Conservation (phyloP, 2,888 invertebrate genomes). For the Thymelicus sylvestris region DNA sequence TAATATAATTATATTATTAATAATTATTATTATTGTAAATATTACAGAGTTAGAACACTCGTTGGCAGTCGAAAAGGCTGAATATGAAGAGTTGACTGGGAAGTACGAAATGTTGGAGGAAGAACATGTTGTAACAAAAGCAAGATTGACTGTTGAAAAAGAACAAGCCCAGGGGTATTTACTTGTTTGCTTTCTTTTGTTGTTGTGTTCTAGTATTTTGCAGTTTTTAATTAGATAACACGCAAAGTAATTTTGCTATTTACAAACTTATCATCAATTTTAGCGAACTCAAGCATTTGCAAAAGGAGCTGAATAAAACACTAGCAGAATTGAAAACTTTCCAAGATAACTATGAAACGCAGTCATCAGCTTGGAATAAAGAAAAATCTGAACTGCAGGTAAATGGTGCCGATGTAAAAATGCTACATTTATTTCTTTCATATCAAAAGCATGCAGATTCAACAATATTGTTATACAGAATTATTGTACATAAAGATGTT, state of each 20-base stretch:
- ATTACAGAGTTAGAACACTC: conserved; percentile 88
- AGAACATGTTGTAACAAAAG: conserved; percentile 93
- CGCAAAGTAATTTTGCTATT: neutral
- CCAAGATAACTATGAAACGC: conserved; percentile 86
- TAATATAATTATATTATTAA: too few relatives aligned
- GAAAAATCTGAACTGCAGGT: conserved; percentile 90
- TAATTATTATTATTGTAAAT: neutral
- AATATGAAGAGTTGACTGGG: conserved; percentile 91
- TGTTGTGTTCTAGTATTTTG: conserved; percentile 13
- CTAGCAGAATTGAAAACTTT: conserved; percentile 87
- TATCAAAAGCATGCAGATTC: too few relatives aligned
- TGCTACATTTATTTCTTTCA: neutral
- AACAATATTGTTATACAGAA: too few relatives aligned
- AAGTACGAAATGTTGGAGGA: conserved; percentile 94
- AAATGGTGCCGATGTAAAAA: conserved; percentile 36
- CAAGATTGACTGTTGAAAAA: conserved; percentile 92
- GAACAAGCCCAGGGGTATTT: conserved; percentile 89
- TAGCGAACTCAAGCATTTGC: conserved; percentile 86
- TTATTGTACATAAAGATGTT: too few relatives aligned
- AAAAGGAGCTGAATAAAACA: conserved; percentile 86
- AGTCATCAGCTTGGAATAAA: conserved; percentile 89
- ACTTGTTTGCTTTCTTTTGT: neutral
- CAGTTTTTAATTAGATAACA: conserved; percentile 22
- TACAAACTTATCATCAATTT: conserved; percentile 44
- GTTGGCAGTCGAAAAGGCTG: conserved; percentile 87